Evolutionary conservation across 2,113 vertebrate genomes (phyloP), one percentile per base, ranked within the genome.

Genomic region (Podarcis cretensis): DNA sequence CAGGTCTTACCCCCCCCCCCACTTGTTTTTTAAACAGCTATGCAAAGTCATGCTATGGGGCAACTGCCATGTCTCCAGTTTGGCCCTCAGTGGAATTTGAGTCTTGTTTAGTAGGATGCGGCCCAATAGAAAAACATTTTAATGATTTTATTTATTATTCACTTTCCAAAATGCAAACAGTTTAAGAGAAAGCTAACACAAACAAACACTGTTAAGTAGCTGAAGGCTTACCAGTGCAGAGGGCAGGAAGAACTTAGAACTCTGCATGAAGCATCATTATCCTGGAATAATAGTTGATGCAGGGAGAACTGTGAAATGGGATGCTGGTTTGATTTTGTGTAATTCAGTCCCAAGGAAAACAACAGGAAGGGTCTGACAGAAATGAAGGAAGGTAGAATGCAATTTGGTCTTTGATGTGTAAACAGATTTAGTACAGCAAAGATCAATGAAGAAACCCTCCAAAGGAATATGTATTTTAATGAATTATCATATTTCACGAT

Each of bases 371-470:
- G 90, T 87, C 88, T 90, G 91, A 89, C 89, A 89, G 93, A 93
- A 93, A 93, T 85, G 91, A 93, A 96, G 93, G 90, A 81, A 81
- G 91, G 89, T 94, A 95, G 92, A 93, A 92, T 88, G 92, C 88
- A 96, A 91, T 95, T 92, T 95, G 93, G 92, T 90, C 91, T 88
- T 91, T 93, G 93, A 94, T 93, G 93, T 93, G 93, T 86, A 94
- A 95, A 96, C 90, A 95, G 92, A 94, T 96, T 93, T 95, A 96
- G 92, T 94, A 93, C 88, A 92, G 89, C 93, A 89, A 94, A 95
- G 94, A 96, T 96, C 95, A 94, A 93, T 95, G 94, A 90, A 88
- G 89, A 93, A 94, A 92, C 82, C 91, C 95, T 95, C 94, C 89
- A 89, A 93, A 94, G 94, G 91, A 93, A 91, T 77, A 83, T 90